Evolutionary conservation across 2,888 invertebrate species (phyloP), one percentile per base, ranked within the genome.

Genomic region (Ormia ochracea): DNA sequence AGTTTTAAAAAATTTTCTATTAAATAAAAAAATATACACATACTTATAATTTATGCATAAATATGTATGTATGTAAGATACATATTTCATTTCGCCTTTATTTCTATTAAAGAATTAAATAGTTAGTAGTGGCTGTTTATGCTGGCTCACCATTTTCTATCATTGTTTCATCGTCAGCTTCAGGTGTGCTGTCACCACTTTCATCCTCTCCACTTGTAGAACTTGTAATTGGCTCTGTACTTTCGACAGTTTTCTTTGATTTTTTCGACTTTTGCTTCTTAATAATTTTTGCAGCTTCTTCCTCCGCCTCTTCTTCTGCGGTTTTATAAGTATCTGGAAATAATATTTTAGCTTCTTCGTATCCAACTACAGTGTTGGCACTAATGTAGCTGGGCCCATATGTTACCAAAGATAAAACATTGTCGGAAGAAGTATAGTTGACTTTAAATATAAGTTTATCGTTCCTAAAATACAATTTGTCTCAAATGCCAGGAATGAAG

Each of bases 361-460:
- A 91, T 0, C 95, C 95, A 33, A 91, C 90, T 3, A 92, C 92
- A 0, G 92, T 90, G 85, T 94, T 93, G 6, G 91, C 91, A 85
- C 94, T 94, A 23, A 94, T 92, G 86, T 93, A 94, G 19, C 93
- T 91, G 0, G 95, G 94, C 0, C 93, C 93, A 50, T 93, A 91
- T 19, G 92, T 90, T 4, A 92, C 90, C 82, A 96, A 92, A 1
- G 91, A 91, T 0, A 92, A 88, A 36, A 94, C 91, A 31, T 93
- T 92, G 5, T 93, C 93, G 1, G 92, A 92, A 10, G 92, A 92
- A 14, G 92, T 91, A 82, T 92, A 92, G 21, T 93, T 92, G 12
- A 95, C 89, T 90, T 94, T 93, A 5, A 95, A 86, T 1, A 95
- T 92, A 82, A 95, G 89, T 82, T 93, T 94, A 84, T 94, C 94